Base-by-base conservation (phyloP, 2,888 invertebrate genomes). In the Griposia aprilina region DNA sequence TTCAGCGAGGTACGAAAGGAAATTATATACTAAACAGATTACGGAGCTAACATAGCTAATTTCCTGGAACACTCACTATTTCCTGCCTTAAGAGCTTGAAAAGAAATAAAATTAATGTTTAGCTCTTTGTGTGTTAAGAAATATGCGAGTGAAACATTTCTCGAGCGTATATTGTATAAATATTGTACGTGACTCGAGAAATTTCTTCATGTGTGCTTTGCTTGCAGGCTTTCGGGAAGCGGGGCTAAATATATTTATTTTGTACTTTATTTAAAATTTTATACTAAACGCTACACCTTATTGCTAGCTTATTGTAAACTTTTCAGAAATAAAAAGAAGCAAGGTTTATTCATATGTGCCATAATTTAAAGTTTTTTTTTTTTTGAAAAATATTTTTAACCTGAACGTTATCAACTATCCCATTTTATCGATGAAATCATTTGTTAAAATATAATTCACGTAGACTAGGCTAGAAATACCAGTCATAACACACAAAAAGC, bases 21-120 rank as follows among this genome's bases (percentile, higher is more conserved):
- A 95, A 96, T 95, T 91, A 93, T 94, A 90, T 93, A 93, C 93
- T 92, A 93, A 95, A 93, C 88, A 93, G 94, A 94, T 96, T 95
- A 94, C 90, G 90, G 85, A 91, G 93, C 92, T 95, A 94, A 94
- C 91, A 90, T 89, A 91, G 92, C 93, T 95, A 94, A 95, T 95
- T 94, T 96, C 95, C 95, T 91, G 91, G 91, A 88, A 92, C 91
- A 92, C 88, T 89, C 85, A 90, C 89, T 88, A 91, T 92, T 90
- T 91, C 88, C 91, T 84, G 52, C 71, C 60, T 75, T 79, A 78
- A 30, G 50, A 66, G 52, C 67, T 78, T 85, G 72, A 80, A 80
- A 77, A 82, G 70, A 74, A 85, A 81, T 78, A 73, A 84, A 87
- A 84, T 75, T 66, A 77, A 84, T 78, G 76, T 80, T 83, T 50